Evolutionary conservation across 2,797 vertebrate species (phyloP), one percentile per base, ranked within the genome.

Genomic region (Botia kubotai): DNA sequence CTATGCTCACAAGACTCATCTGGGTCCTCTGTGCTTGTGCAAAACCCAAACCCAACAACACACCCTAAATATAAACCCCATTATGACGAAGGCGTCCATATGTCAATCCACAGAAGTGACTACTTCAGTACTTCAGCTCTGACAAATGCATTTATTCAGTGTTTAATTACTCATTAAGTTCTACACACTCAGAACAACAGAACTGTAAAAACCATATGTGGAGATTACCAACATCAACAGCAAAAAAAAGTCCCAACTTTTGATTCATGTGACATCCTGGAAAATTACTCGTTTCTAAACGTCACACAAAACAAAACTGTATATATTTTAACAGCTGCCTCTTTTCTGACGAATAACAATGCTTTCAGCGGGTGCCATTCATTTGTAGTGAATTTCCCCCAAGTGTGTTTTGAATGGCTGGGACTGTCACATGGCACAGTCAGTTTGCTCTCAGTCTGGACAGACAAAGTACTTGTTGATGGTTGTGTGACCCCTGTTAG

Each of bases 61-160:
- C 60, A 17, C 60, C 60, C 60, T 63, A 29, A 63, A 63, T 29
- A 63, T 63, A 63, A 63, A 63, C 60, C 29, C 58, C 23, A 63
- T 63, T 63, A 63, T 7, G 13, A 13, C 29, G 60, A 62, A 62
- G 23, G 26, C 26, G 13, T 63, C 60, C 26, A 29, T 63, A 63
- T 63, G 60, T 63, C 60, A 63, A 26, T 63, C 60, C 60, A 63
- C 60, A 63, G 26, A 63, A 29, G 26, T 12, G 29, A 29, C 26
- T 63, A 29, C 60, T 33, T 17, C 13, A 33, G 26, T 16, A 33
- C 26, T 63, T 33, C 23, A 7, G 14, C 60, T 63, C 29, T 63
- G 60, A 63, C 58, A 26, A 26, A 13, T 2, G 14, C 26, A 33
- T 29, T 29, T 33, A 63, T 63, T 63, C 14, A 29, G 13, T 29